phyloP scores from a whole-genome alignment of 2,888 invertebrate genomes.

The Melikaiella ostensackeni region DNA sequence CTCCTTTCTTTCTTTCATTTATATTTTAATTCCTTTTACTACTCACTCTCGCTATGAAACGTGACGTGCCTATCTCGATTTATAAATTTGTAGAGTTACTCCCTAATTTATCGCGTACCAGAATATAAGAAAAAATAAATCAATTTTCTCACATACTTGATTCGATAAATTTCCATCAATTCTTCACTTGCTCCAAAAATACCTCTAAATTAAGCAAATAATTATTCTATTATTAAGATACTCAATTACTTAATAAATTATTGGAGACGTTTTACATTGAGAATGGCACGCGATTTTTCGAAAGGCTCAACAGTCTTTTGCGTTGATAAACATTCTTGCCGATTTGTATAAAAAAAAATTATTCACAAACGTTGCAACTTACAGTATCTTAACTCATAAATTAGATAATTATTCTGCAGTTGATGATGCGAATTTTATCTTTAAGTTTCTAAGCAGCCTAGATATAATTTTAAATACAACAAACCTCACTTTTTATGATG shows the following conservation, averaged over 20 bases:
- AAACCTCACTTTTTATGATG: not conserved
- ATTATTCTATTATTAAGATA: not conserved
- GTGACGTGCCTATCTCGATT: not conserved
- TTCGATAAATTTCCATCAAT: not conserved
- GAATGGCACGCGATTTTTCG: constrained; percentile 62
- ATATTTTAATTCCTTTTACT: not conserved
- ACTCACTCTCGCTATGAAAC: not conserved
- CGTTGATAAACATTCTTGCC: constrained; percentile 41
- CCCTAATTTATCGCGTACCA: constrained; percentile 1
- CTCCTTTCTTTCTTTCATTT: too few relatives aligned
- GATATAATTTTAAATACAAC: not conserved
- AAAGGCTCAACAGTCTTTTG: constrained; percentile 45
- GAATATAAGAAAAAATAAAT: not conserved
- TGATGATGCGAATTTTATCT: not conserved
- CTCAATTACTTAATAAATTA: not conserved
- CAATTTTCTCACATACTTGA: not conserved
- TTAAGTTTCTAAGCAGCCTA: not conserved
- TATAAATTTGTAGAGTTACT: not conserved
- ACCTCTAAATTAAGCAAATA: not conserved
- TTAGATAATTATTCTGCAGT: not conserved
- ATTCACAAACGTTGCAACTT: constrained; percentile 62
- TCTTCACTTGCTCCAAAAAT: not conserved
- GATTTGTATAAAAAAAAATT: constrained; percentile 67
- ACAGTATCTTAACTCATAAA: constrained; percentile 29
- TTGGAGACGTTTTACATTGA: not conserved